Percentiles rank a stretch among this genome's conserved stretches.
phyloP scores from a whole-genome alignment of 2,888 invertebrate genomes.

The Ichneumon xanthorius region DNA sequence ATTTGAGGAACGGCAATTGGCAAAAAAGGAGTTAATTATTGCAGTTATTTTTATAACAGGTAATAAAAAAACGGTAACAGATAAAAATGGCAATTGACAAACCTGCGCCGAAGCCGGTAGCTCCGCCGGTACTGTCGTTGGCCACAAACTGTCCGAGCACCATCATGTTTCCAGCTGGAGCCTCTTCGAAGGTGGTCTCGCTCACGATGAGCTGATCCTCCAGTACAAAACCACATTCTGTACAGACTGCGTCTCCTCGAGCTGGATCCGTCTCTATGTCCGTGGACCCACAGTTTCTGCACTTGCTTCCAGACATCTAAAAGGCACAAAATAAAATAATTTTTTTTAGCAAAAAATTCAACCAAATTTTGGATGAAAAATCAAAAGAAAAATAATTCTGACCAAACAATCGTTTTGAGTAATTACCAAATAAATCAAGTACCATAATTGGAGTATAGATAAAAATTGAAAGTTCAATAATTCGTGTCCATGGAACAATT shows the following conservation, averaged over 20 bases:
- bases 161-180: slow-evolving; percentile 93
- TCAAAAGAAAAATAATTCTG: not conserved
- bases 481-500: no score
- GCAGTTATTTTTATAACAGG: not conserved
- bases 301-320: slow-evolving; percentile 90
- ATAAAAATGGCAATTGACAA: slow-evolving; percentile 73
- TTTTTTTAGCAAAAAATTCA: not conserved
- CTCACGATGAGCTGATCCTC: slow-evolving; percentile 98
- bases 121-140: slow-evolving; percentile 94
- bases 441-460: no score
- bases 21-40: not conserved
- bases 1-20: not conserved
- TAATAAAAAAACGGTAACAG: not conserved
- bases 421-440: no score
- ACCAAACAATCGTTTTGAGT: no score
- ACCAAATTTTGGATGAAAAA: not conserved
- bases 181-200: slow-evolving; percentile 98
- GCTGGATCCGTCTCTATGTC: slow-evolving; percentile 98
- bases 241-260: slow-evolving; percentile 98
- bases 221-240: slow-evolving; percentile 97
- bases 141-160: slow-evolving; percentile 98
- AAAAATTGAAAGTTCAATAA: no score
- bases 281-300: slow-evolving; percentile 94
- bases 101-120: slow-evolving; percentile 92
- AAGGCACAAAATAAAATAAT: not conserved